Evolutionary conservation across 2,888 invertebrate genomes (phyloP).

Genomic region (Lathronympha strigana): DNA sequence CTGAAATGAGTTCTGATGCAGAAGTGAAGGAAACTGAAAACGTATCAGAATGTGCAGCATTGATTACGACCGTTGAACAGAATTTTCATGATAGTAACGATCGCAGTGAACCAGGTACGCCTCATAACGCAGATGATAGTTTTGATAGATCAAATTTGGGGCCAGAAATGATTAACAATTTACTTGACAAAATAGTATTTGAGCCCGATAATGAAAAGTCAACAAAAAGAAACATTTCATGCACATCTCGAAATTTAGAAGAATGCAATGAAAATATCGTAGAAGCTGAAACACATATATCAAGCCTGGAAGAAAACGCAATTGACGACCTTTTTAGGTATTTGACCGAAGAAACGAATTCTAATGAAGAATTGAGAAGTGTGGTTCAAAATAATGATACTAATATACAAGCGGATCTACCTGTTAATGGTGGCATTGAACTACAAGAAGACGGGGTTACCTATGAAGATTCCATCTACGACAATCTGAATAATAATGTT

Average conservation of each 20-base stretch:
- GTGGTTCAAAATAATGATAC: background rate
- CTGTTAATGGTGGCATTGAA: background rate
- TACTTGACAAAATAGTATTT: constrained; percentile 18
- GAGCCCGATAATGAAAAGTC: background rate
- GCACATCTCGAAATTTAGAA: background rate
- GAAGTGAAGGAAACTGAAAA: background rate
- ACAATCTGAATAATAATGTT: constrained; percentile 26
- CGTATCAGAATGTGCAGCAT: background rate
- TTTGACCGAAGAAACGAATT: constrained; percentile 21
- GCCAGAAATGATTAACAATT: constrained; percentile 23
- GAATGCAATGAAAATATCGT: background rate
- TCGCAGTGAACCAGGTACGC: background rate
- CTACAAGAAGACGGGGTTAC: constrained; percentile 3
- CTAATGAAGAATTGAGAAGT: constrained; percentile 1
- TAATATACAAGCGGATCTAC: background rate
- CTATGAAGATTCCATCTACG: constrained; percentile 16
- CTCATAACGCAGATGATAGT: background rate
- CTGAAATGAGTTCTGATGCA: constrained; percentile 27
- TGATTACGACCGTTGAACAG: background rate
- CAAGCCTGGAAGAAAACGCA: background rate
- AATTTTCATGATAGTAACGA: background rate
- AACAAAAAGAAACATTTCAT: background rate
- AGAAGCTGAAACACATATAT: background rate
- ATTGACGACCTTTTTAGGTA: constrained; percentile 22
- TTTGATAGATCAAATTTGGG: constrained; percentile 12